Base-by-base conservation (phyloP, 2,797 vertebrate genomes). In the Columba guinea region DNA sequence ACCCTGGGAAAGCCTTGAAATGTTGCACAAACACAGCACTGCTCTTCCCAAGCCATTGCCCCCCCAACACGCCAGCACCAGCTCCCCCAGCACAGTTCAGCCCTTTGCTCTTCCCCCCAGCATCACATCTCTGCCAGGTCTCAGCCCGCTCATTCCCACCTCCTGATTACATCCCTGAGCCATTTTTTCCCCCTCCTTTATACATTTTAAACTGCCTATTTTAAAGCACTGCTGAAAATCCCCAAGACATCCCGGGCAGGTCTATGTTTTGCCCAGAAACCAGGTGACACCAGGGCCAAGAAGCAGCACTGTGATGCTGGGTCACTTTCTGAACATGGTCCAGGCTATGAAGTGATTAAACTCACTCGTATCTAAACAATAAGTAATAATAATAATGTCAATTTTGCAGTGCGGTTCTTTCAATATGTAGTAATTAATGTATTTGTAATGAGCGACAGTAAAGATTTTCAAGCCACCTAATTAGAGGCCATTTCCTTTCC, bases 391-490 rank as follows among this genome's bases (percentile, higher is more conserved):
- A 60, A 71, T 59, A 87, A 88, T 49, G 68, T 75, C 92, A 64
- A 70, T 93, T 93, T 56, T 64, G 56, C 90, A 41, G 70, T 3
- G 11, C 8, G 5, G 78, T 68, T 84, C 87, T 77, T 92, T 83
- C 96, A 90, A 37, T 56, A 63, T 1, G 52, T 44, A 59, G 59
- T 84, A 87, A 91, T 76, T 65, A 94, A 94, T 88, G 88, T 1
- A 39, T 73, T 81, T 48, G 73, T 69, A 94, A 91, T 1, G 15
- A 96, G 74, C 14, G 0, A 67, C 4, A 7, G 87, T 73, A 90
- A 95, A 96, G 96, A 86, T 93, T 93, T 95, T 80, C 80, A 85
- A 93, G 73, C 62, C 92, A 79, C 58, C 79, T 86, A 86, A 94
- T 94, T 91, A 96, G 87, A 76, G 4, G 73, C 55, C 1, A 39